A percentile compares a stretch with the other conserved stretches of the same genome.
Evolutionary conservation across 2,113 vertebrate species (phyloP).

Genomic region (Perca schrenkii): DNA sequence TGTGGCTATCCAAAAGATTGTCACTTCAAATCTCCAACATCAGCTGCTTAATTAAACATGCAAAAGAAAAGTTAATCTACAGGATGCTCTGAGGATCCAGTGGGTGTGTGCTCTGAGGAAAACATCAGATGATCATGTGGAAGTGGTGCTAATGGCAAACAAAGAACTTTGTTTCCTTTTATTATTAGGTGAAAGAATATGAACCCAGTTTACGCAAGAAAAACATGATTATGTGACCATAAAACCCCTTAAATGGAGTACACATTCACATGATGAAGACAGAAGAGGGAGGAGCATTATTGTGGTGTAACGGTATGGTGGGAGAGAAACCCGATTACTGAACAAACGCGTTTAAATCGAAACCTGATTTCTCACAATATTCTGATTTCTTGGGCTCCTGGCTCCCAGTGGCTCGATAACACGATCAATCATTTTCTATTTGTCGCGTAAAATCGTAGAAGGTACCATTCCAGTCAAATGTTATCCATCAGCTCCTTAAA

Average conservation of each 20-base stretch:
- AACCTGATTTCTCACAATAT: background rate
- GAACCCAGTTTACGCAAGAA: background rate
- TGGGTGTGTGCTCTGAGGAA: background rate
- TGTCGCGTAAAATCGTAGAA: too few relatives aligned
- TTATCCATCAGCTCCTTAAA: too few relatives aligned
- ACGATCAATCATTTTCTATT: too few relatives aligned
- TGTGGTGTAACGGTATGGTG: background rate
- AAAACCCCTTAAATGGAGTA: background rate
- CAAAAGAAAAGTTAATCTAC: conserved; percentile 13
- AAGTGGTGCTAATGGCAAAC: background rate
- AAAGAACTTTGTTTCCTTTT: background rate
- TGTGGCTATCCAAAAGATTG: background rate
- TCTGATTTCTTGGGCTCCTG: background rate
- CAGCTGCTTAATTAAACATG: background rate
- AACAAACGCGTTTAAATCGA: background rate
- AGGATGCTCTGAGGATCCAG: background rate
- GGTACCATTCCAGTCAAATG: too few relatives aligned
- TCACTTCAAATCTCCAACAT: background rate
- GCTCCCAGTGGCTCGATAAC: background rate
- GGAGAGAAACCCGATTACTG: background rate
- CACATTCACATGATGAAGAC: conserved; percentile 28
- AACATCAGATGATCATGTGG: background rate
- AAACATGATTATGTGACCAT: background rate
- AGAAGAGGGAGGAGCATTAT: conserved; percentile 6
- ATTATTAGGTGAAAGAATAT: too few relatives aligned